Evolutionary conservation across 1,140 invertebrate genomes (phyloP), one percentile per base, ranked within the genome.

Genomic region (Potamilus streckersoni): DNA sequence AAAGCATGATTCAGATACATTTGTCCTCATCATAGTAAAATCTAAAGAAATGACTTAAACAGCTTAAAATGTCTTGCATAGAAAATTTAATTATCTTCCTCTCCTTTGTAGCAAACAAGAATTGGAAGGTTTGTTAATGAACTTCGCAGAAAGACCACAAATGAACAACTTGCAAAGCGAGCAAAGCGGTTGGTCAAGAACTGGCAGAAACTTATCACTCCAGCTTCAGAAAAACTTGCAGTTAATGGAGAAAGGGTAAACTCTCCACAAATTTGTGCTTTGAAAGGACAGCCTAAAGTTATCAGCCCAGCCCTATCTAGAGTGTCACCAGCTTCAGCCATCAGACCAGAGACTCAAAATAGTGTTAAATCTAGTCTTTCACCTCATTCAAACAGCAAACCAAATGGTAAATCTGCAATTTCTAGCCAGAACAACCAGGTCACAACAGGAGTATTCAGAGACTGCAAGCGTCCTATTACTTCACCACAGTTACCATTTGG

Each of bases 111-210:
- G 94, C 91, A 91, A 86, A 94, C 97, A 92, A 92, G 96, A 93
- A 92, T 98, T 89, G 97, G 96, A n/a, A 96, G 95, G 90, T 93
- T 95, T 86, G 95, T 98, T 85, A 98, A 98, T 91, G 95, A 97
- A 90, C 90, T 98, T 31, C 92, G 97, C 69, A 91, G 95, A 73
- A 95, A 96, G 88, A 96, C 96, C 58, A 93, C 91, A 65, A 94
- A 96, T 82, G 86, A 89, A 76, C 92, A 93, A 61, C 91, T 98
- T 86, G 96, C 96, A 38, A 94, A 94, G 83, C 92, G 96, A 80
- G 95, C 95, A 19, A 98, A 98, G 89, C 94, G 95, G 88, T 91
- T 98, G 86, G 93, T 98, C 57, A 95, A 96, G 83, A 93, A 94
- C 91, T 98, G 96, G 97, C 93, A 96, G 80, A 94, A 94, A 90